Evolutionary conservation across 2,113 vertebrate species (phyloP).

Genomic region (Mungos mungo): DNA sequence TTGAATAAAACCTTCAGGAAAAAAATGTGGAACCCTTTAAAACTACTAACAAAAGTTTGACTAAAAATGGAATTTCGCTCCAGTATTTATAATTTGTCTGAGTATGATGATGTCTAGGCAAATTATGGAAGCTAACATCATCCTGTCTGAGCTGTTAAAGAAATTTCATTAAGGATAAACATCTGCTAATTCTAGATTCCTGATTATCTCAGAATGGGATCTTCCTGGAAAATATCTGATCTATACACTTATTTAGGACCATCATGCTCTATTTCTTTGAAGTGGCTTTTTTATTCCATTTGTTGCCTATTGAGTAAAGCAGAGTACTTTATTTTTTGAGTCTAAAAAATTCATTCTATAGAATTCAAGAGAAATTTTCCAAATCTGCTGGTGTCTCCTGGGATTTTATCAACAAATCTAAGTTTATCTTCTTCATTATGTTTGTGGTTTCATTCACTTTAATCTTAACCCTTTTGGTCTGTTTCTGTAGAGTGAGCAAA

Average conservation of each 20-base stretch:
- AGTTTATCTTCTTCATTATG: neutral
- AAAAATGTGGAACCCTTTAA: neutral
- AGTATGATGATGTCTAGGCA: neutral
- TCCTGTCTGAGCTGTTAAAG: neutral
- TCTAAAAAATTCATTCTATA: neutral
- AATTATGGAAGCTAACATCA: neutral
- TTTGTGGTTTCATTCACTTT: neutral
- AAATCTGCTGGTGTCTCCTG: neutral
- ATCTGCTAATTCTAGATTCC: neutral
- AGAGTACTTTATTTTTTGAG: neutral
- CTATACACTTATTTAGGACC: neutral
- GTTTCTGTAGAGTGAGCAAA: neutral
- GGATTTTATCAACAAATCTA: neutral
- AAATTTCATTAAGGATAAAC: neutral
- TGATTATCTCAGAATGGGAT: neutral
- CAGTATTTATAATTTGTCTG: neutral
- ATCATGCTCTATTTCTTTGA: neutral
- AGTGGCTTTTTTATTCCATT: neutral
- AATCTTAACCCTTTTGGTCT: neutral
- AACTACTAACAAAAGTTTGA: neutral
- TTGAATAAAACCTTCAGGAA: neutral
- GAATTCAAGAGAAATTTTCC: neutral
- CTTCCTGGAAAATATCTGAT: neutral
- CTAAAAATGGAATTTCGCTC: neutral
- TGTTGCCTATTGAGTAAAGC: neutral